Conservation (phyloP, 1,140 invertebrate genomes). For the Drosophila arizonae region DNA sequence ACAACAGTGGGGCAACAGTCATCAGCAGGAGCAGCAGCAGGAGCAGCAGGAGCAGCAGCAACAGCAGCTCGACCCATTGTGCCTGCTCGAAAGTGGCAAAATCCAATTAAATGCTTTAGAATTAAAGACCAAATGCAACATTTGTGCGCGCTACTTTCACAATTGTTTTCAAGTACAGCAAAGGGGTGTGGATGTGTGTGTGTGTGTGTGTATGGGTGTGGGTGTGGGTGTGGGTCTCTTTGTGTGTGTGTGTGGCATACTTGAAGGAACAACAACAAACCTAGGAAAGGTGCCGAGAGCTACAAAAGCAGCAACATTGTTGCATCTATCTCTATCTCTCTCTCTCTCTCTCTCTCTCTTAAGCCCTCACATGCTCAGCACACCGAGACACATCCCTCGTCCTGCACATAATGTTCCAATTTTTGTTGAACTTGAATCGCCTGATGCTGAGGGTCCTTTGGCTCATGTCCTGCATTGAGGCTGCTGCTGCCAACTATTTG, state of each 20-base stretch:
- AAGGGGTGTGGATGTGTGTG: slow-evolving; percentile 3
- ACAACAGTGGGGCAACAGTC: not conserved
- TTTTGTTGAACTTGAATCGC: slow-evolving; percentile 23
- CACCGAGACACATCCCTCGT: not conserved
- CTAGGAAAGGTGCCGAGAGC: slow-evolving; percentile 1
- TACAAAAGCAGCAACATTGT: slow-evolving; percentile 24
- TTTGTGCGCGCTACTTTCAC: slow-evolving; percentile 23
- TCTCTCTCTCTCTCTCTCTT: too few species aligned
- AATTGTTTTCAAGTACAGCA: slow-evolving; percentile 26
- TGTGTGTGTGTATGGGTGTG: not conserved
- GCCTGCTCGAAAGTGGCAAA: slow-evolving; percentile 24
- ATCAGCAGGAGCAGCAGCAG: not conserved
- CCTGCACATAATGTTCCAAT: slow-evolving; percentile 24
- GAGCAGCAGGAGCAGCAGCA: too few species aligned
- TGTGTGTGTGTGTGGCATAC: slow-evolving; percentile 6
- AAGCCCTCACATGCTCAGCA: too few species aligned
- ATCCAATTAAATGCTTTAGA: slow-evolving; percentile 50
- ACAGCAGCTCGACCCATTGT: slow-evolving; percentile 4
- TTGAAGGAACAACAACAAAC: not conserved
- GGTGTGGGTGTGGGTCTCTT: not conserved
- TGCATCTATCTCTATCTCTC: too few species aligned
- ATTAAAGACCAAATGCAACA: slow-evolving; percentile 44
- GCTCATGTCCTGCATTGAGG: not conserved
- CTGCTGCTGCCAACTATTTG: slow-evolving; percentile 20
- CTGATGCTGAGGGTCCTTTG: slow-evolving; percentile 3